Evolutionary conservation across 2,888 invertebrate genomes (phyloP), one percentile per base, ranked within the genome.

Genomic region (Trissolcus japonicus): DNA sequence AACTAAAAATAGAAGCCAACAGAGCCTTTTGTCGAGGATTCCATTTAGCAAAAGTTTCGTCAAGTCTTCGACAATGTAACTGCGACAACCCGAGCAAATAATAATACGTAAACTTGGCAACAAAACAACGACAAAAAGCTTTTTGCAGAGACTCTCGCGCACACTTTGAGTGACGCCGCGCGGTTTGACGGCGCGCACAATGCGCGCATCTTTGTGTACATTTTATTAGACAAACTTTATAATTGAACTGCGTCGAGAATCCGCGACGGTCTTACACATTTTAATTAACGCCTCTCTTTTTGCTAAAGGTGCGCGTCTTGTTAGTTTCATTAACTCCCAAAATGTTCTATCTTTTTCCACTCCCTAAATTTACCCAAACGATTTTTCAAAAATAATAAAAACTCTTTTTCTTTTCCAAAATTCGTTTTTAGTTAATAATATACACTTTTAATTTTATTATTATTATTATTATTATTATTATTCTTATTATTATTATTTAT

Each of bases 151-250:
- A 72, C 25, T 69, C 62, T 69, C 62, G 53, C 62, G 53, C 46
- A 41, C 60, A 48, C 65, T 65, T 72, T 72, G 60, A 72, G 72
- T 65, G 72, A 72, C 60, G 73, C 35, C 9, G 35, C 73, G 55
- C 55, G 73, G 66, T 73, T 72, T 60, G 60, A 73, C 73, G 66
- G 35, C 29, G 35, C 11, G n/a, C 51, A 57, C 56, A 73, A 73
- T 67, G 35, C 35, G 66, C 51, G 43, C 56, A 67, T 56, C 73
- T 67, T 73, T 73, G 73, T 73, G 56, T 56, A 67, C 61, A 67
- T 73, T 73, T 73, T 73, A 67, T 73, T 66, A 66, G 56, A 61
- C 67, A 67, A 73, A 73, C 66, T 73, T 73, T 41, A 61, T 73
- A 66, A 73, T 73, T 73, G 61, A 73, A 73, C 73, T 54, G 43